Base-by-base conservation (phyloP, 2,113 vertebrate species). In the Mormyrus iriodes region DNA sequence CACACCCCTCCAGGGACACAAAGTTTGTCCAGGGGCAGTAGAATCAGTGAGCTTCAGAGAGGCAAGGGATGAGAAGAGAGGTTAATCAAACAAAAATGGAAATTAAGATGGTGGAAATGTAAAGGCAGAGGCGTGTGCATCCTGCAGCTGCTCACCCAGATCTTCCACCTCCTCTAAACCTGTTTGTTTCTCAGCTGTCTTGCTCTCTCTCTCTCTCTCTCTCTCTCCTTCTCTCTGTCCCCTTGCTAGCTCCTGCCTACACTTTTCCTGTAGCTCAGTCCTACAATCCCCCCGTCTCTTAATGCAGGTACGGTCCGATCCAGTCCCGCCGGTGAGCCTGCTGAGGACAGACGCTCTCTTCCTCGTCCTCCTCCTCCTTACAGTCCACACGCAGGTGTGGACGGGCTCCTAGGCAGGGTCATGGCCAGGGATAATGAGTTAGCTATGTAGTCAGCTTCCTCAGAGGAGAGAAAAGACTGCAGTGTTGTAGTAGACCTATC, bases 401-500 rank as follows among this genome's bases (percentile, higher is more conserved):
- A 93, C 61, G 90, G 91, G 90, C 91, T 92, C 90, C 93, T 93
- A 91, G 82, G 65, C 24, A 61, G 91, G 91, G 92, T 94, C 93
- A 93, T 92, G 88, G 91, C 91, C 88, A 82, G 85, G 88, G 88
- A 90, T 89, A 90, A 88, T 89, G 61, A 52, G 89, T 49, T 76
- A 90, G 89, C 90, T 86, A 48, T 87, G 91, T 65, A 92, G 90
- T 91, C 90, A 91, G 92, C 92, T 94, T 91, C 94, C 90, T 94
- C 89, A 79, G 90, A 93, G 94, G 91, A 89, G 90, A 92, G 94
- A 94, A 93, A 93, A 94, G 93, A 95, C 95, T 94, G 95, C 95
- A 95, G 94, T 94, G 93, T 94, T 92, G 92, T 91, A 95, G 93
- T 92, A 90, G 93, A 94, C 94, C 94, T 91, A 91, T 91, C 92